These are phyloP conservation scores for Eledona agricola DNA, from an alignment of 2,888 invertebrate genomes.

Conservation along the genomic window DNA sequence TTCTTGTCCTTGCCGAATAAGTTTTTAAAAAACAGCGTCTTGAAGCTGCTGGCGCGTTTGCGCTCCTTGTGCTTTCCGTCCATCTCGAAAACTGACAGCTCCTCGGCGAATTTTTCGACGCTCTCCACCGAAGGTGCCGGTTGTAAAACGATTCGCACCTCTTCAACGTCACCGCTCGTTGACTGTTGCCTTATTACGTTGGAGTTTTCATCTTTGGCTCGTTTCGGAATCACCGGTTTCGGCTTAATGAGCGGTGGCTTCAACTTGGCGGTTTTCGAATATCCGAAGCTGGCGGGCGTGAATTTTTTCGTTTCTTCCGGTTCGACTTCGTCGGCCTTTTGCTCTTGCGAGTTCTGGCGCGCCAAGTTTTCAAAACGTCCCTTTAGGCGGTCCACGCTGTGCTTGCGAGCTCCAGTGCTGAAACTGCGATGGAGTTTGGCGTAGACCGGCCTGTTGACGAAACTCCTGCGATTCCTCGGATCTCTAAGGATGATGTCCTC, in stretches of 20 bases:
- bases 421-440: conserved; percentile 48
- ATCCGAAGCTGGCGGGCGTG: conserved; percentile 53
- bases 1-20: conserved; percentile 60
- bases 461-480: conserved; percentile 41
- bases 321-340: conserved; percentile 41
- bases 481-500: conserved; percentile 40
- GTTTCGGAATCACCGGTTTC: conserved; percentile 13
- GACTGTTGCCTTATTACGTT: conserved; percentile 33
- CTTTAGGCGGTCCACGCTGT: conserved; percentile 44
- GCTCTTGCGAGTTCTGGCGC: conserved; percentile 21
- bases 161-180: conserved; percentile 13
- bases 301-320: conserved; percentile 42
- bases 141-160: conserved; percentile 14
- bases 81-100: conserved; percentile 55
- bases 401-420: conserved; percentile 38
- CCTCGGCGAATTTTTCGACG: conserved; percentile 52
- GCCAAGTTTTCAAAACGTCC: conserved; percentile 43
- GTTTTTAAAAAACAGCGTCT: conserved; percentile 53
- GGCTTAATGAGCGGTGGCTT: conserved; percentile 36
- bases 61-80: conserved; percentile 54
- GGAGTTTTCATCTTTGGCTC: conserved; percentile 48
- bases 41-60: conserved; percentile 57
- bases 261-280: conserved; percentile 42
- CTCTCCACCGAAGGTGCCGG: conserved; percentile 56
- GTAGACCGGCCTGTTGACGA: conserved; percentile 48